Conservation (phyloP, 1,140 invertebrate species). For the Neodiprion fabricii region DNA sequence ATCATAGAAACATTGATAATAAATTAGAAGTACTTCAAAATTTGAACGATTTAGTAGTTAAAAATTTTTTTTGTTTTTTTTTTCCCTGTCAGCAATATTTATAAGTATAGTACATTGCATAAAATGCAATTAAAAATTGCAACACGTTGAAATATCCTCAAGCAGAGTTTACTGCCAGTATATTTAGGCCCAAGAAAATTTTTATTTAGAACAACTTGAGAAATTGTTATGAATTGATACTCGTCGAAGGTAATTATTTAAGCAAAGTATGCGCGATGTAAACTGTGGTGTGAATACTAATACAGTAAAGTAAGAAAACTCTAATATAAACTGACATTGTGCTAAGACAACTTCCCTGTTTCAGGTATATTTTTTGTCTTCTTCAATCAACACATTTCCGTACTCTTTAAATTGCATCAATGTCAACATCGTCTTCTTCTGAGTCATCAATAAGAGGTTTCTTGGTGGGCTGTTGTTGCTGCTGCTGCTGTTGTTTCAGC, state of each 20-base stretch:
- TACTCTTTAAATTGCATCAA: slow-evolving; percentile 85
- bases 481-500: slow-evolving; percentile 70
- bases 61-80: background rate
- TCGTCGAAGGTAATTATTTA: background rate
- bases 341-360: slow-evolving; percentile 27
- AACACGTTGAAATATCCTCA: background rate
- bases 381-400: slow-evolving; percentile 5
- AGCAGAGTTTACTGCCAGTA: background rate
- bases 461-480: slow-evolving; percentile 49
- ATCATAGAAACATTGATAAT: background rate
- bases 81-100: background rate
- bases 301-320: slow-evolving; percentile 11
- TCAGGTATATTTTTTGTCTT: slow-evolving; percentile 21
- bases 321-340: slow-evolving; percentile 27
- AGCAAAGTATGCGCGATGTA: background rate
- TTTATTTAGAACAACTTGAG: background rate
- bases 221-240: background rate
- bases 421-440: slow-evolving; percentile 84
- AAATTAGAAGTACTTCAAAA: background rate
- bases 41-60: background rate
- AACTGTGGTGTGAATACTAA: background rate
- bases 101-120: background rate
- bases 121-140: background rate
- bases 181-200: background rate
- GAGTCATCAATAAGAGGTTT: slow-evolving; percentile 65